Conservation (phyloP, 1,140 invertebrate genomes). For the Eupeodes corollae region DNA sequence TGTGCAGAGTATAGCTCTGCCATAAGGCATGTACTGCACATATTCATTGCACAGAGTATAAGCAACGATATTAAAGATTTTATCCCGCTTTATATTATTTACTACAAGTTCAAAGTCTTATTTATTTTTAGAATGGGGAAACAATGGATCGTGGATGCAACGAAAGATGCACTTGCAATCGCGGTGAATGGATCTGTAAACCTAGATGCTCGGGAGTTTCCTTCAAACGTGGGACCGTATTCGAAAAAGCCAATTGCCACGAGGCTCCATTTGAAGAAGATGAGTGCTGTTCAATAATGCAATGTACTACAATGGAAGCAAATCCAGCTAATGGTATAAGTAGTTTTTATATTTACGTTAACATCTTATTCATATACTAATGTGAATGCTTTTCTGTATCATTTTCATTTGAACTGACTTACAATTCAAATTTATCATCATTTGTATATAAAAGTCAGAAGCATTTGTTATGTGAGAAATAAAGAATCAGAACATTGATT, state of each 20-base stretch:
- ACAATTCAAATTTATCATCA: too few relatives aligned
- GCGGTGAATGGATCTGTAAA: conserved; percentile 52
- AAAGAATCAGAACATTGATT: too few relatives aligned
- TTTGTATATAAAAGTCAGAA: too few relatives aligned
- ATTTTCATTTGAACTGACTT: conserved; percentile 14
- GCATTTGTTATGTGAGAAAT: too few relatives aligned
- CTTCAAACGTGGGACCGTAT: conserved; percentile 47
- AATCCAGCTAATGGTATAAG: conserved; percentile 6
- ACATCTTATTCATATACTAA: background rate
- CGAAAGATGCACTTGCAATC: conserved; percentile 55
- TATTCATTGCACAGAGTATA: too few relatives aligned
- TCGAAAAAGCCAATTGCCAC: conserved; percentile 58
- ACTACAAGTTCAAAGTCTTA: too few relatives aligned
- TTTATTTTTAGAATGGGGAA: conserved; percentile 44
- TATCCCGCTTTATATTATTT: too few relatives aligned
- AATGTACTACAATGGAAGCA: conserved; percentile 39
- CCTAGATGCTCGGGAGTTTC: conserved; percentile 52
- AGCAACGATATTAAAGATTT: too few relatives aligned
- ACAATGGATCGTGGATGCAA: conserved; percentile 55
- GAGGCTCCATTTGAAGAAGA: conserved; percentile 56
- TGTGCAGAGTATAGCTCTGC: too few relatives aligned
- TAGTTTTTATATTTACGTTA: background rate
- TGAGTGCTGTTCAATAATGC: conserved; percentile 62
- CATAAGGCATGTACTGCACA: too few relatives aligned
- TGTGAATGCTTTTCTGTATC: background rate